These are phyloP conservation scores for Rhizomys pruinosus DNA, from an alignment of 2,113 vertebrate species.

Conservation along the genomic window DNA sequence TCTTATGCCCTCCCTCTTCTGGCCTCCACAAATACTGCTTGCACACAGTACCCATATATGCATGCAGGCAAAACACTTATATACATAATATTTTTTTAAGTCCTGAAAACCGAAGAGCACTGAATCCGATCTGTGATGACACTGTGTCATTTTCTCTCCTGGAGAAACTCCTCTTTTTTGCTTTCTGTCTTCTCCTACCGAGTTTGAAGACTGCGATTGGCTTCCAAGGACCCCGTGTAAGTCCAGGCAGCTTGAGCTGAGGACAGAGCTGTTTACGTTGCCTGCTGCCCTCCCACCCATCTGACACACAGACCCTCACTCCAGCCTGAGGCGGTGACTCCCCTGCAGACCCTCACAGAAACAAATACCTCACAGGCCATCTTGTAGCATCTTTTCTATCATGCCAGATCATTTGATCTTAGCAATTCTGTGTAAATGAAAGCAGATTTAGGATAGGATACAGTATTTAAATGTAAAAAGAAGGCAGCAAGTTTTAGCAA, in stretches of 20 bases:
- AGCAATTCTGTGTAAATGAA: not conserved
- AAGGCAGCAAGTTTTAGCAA: not conserved
- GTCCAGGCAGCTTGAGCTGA: not conserved
- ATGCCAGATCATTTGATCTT: not conserved
- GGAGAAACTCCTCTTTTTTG: not conserved
- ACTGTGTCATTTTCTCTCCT: not conserved
- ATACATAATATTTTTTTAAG: too few species aligned
- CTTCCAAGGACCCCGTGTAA: not conserved
- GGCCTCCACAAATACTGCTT: too few species aligned
- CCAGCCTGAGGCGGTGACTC: not conserved
- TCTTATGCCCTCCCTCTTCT: too few species aligned
- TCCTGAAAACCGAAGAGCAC: not conserved
- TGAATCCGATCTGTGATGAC: not conserved
- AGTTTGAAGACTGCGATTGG: not conserved
- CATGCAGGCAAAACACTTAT: too few species aligned
- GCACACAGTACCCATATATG: not conserved
- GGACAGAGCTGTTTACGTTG: too few species aligned
- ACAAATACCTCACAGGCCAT: not conserved
- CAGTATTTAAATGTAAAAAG: not conserved
- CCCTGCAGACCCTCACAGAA: not conserved
- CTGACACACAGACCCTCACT: not conserved
- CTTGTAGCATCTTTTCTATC: not conserved
- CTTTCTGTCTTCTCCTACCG: not conserved
- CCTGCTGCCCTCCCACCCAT: not conserved
- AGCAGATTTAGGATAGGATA: not conserved